Evolutionary conservation across 37 sponge, comb jelly and placozoan species (phyloP), one percentile per base, ranked within the genome.

Genomic region (Eunapius fragilis): DNA sequence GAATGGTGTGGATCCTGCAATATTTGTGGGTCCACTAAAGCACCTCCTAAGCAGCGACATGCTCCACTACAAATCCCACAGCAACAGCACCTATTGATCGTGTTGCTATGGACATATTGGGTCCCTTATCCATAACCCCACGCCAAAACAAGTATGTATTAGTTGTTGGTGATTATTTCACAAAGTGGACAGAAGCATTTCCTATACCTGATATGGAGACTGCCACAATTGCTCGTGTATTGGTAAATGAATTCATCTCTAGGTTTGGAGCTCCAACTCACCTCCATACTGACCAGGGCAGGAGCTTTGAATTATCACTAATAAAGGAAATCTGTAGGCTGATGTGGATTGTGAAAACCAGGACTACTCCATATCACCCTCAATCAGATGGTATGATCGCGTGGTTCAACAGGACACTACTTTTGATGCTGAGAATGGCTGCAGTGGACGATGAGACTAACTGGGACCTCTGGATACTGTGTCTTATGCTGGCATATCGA

Each of bases 21-120:
- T 3, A 9, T 9, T 3, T 82, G 83, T 47, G n/a, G n/a, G n/a
- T n/a, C n/a, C n/a, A n/a, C 83, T 70, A 47, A 82, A 72, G n/a
- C n/a, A n/a, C n/a, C n/a, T n/a, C n/a, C n/a, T n/a, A n/a, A n/a
- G n/a, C n/a, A n/a, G 41, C 24, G 26, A 31, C 26, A 22, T 72
- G 12, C 72, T 13, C 72, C 75, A 19, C 83, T 12, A 7, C 4
- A 74, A 33, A 9, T 74, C 3, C 72, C 74, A 82, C n/a, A 74
- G 72, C 83, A 2, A 31, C 9, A 19, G 41, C 7, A 13, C 83
- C 83, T 74, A 74, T 82, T 82, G 6, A 73, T 38, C 72, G 83
- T 3, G 74, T 82, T 27, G 83, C 83, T 5, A 82, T 82, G 83
- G 83, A 82, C 19, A n/a, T n/a, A n/a, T n/a, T n/a, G n/a, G n/a